phyloP scores from a whole-genome alignment of 2,888 invertebrate species.

The Zygogramma bicolorata region DNA sequence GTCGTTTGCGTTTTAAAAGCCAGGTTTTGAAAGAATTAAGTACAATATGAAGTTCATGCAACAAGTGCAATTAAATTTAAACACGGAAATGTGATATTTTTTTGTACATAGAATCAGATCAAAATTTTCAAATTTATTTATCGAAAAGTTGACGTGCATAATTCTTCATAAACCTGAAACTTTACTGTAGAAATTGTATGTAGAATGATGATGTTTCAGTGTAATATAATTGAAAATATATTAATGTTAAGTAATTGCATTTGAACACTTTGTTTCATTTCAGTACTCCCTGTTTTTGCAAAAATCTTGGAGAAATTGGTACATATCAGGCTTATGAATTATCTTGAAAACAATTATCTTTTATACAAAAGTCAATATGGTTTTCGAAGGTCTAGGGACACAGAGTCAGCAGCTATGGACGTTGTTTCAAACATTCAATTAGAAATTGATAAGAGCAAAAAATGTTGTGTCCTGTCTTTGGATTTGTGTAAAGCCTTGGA shows the following conservation, averaged over 20 bases:
- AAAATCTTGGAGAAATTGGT: not conserved
- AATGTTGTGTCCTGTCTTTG: too few species aligned
- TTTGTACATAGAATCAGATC: slow-evolving; percentile 38
- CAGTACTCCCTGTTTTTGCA: not conserved
- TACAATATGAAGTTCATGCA: slow-evolving; percentile 38
- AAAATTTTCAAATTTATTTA: slow-evolving; percentile 48
- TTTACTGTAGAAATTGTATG: slow-evolving; percentile 63
- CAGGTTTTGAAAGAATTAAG: slow-evolving; percentile 54
- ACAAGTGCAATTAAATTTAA: slow-evolving; percentile 55
- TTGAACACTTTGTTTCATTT: slow-evolving; percentile 44
- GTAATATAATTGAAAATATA: slow-evolving; percentile 65
- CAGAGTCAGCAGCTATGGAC: too few species aligned
- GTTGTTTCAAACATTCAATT: too few species aligned
- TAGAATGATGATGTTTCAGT: slow-evolving; percentile 63
- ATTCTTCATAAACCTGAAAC: slow-evolving; percentile 58
- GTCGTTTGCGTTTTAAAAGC: slow-evolving; percentile 51
- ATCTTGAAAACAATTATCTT: too few species aligned
- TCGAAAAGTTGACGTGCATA: slow-evolving; percentile 45
- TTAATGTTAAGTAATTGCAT: slow-evolving; percentile 57
- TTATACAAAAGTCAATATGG: too few species aligned
- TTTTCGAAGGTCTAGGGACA: too few species aligned
- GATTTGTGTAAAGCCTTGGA: too few species aligned
- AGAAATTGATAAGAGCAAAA: too few species aligned
- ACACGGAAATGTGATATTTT: slow-evolving; percentile 44
- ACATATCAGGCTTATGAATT: too few species aligned